phyloP scores from a whole-genome alignment of 2,113 vertebrate genomes.

The Mus pahari region DNA sequence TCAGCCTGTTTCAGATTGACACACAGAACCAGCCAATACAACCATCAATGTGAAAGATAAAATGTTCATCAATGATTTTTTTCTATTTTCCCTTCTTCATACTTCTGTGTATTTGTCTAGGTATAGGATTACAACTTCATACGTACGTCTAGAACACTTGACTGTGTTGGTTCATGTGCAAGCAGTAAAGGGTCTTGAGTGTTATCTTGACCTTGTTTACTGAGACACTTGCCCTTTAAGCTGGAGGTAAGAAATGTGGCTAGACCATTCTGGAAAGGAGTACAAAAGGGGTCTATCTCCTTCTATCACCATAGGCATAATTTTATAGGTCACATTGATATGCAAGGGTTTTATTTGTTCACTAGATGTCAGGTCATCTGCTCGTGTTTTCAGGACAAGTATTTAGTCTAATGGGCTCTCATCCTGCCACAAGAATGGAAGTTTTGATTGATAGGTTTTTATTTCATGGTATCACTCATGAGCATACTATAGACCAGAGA shows the following conservation, averaged over 20 bases:
- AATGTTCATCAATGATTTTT: neutral
- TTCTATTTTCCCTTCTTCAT: neutral
- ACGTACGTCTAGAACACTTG: neutral
- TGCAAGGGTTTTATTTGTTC: neutral
- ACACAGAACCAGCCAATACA: too few relatives aligned
- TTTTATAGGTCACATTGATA: neutral
- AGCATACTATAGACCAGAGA: neutral
- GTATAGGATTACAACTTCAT: neutral
- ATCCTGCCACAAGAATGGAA: neutral
- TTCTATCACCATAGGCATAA: too few relatives aligned
- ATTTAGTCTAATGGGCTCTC: neutral
- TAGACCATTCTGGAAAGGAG: too few relatives aligned
- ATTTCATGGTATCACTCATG: too few relatives aligned
- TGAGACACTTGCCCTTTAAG: neutral
- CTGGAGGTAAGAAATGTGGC: neutral
- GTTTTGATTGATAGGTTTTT: neutral
- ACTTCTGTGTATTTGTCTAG: neutral
- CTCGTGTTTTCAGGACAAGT: neutral
- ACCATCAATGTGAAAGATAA: neutral
- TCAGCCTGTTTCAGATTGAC: too few relatives aligned
- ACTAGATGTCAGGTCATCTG: neutral
- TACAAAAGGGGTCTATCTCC: too few relatives aligned
- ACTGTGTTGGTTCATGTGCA: neutral
- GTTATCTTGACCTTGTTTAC: too few relatives aligned
- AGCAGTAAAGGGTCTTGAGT: neutral